Evolutionary conservation across 2,113 vertebrate genomes (phyloP).

Genomic region (Coturnix japonica): DNA sequence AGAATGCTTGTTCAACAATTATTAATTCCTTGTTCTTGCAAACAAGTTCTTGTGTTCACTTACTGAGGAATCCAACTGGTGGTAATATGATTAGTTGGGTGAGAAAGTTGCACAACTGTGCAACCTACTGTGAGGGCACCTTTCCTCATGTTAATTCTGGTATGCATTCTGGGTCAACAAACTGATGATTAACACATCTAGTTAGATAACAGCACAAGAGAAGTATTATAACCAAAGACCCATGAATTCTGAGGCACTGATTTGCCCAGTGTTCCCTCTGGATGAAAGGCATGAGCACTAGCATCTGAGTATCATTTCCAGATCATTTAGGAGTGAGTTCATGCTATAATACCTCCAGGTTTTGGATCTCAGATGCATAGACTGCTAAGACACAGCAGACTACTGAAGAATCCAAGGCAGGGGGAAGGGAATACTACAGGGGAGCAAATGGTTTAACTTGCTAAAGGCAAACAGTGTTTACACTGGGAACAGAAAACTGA

Average conservation of each 20-base stretch:
- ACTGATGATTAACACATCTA: neutral
- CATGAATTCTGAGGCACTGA: neutral
- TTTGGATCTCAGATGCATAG: neutral
- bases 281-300: neutral
- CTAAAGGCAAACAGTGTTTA: neutral
- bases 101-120: slow-evolving; percentile 22
- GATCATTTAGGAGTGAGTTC: neutral
- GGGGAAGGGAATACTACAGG: neutral
- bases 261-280: neutral
- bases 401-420: neutral
- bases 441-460: neutral
- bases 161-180: neutral
- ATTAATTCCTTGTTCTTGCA: neutral
- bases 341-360: accelerated
- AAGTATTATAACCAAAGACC: neutral
- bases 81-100: neutral
- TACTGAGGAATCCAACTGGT: neutral
- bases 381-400: neutral
- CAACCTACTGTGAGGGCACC: slow-evolving; percentile 34
- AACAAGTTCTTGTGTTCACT: neutral
- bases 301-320: neutral
- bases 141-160: neutral
- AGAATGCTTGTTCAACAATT: slow-evolving; percentile 19
- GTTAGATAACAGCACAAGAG: neutral
- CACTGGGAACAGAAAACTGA: slow-evolving; percentile 37